Base-by-base conservation (phyloP, 2,797 vertebrate genomes). In the Eptatretus atami region DNA sequence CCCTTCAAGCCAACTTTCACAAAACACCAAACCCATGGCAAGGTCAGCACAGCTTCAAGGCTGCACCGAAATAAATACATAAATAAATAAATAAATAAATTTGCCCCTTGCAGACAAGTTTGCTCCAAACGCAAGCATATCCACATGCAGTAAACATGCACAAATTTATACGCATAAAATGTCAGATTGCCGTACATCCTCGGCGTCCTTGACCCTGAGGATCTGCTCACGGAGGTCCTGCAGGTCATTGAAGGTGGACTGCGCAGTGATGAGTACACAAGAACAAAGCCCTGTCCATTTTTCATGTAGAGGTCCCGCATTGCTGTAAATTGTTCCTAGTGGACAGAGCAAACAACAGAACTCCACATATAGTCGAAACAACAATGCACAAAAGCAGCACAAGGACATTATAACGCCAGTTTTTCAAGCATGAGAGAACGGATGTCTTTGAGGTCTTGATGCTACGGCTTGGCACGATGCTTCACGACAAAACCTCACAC, bases 271-370 rank as follows among this genome's bases (percentile, higher is more conserved):
- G 75, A 86, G 76, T 90, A 92, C 70, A 92, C 85, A 77, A 92
- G 78, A 65, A 84, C 85, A 73, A 92, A 92, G 67, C 86, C 86
- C 77, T 90, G 85, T 67, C 85, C 85, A 60, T 92, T 90, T 74
- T 90, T 88, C 85, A 92, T 90, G 77, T 88, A 92, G 66, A 90
- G 78, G 72, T 92, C 85, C 69, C 86, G 77, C 84, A 90, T 90
- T 11, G 85, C 85, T 67, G 85, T 88, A 76, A 92, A 90, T 74
- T 92, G 86, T 75, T 87, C 86, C 86, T 92, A 68, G 71, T 44
- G 31, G 31, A 44, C 31, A 44, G 31, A 44, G 31, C 31, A 8
- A 44, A 44, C 6, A 44, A 44, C 31, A 44, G 31, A 44, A 44
- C 31, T 44, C 31, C 6, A 44, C 31, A 44, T 44, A 44, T 44